Evolutionary conservation across 2,888 invertebrate species (phyloP).

Genomic region (Heliconius charithonia): DNA sequence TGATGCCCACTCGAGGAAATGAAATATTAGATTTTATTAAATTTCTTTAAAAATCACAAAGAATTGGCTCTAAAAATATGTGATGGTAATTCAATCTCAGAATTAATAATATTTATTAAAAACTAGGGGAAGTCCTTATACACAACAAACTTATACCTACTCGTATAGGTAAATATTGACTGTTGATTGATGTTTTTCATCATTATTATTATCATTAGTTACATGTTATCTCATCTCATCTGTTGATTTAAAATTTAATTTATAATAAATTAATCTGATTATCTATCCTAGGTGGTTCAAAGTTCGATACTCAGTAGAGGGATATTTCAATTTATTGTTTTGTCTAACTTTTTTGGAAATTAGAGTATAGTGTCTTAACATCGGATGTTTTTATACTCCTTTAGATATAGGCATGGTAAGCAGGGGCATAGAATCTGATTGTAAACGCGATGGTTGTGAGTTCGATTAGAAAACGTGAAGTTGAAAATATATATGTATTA

Average conservation of each 20-base stretch:
- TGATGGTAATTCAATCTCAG: background rate
- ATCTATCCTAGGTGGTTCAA: background rate
- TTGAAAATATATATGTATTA: too few species aligned
- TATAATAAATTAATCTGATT: background rate
- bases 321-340: background rate
- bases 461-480: too few species aligned
- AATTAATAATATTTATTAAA: background rate
- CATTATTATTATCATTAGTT: background rate
- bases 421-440: too few species aligned
- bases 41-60: background rate
- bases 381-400: too few species aligned
- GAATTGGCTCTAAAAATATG: background rate
- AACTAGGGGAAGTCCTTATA: background rate
- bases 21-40: too few species aligned
- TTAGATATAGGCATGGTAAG: too few species aligned
- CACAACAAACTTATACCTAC: background rate
- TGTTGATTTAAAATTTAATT: background rate
- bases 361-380: too few species aligned
- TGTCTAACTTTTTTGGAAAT: too few species aligned
- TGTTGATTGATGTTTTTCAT: background rate
- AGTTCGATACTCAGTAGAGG: background rate
- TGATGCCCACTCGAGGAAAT: too few species aligned
- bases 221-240: background rate
- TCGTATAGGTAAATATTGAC: background rate
- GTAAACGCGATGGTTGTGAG: too few species aligned